Evolutionary conservation across 2,888 invertebrate genomes (phyloP), one percentile per base, ranked within the genome.

Genomic region (Spisula subtruncata): DNA sequence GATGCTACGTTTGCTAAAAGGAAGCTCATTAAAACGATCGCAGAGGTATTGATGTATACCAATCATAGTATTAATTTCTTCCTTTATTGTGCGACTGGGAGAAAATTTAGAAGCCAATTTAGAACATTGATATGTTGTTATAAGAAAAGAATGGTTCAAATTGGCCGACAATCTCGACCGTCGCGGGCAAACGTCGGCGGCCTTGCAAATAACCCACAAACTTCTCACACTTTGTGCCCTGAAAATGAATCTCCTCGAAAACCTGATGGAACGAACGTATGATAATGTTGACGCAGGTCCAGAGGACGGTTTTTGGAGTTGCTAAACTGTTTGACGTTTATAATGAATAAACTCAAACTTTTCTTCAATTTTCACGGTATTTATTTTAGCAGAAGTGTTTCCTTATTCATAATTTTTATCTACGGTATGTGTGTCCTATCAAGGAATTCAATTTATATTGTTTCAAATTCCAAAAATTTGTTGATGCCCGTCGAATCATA

Each of bases 21-120:
- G 89, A 88, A 90, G n/a, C 92, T 96, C 41, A 92, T 95, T 6
- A 89, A 92, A 20, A 95, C 96, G 0, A 84, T 96, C 18, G 93
- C 96, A 1, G 93, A 95, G 83, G 91, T 96, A 46, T 92, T 96
- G 1, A 96, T 96, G 96, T 96, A 96, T 87, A 91, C 95, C 16
- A 96, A 96, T 87, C 96, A 96, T 86, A 95, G 95, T 35, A 94
- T 95, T 81, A 96, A 96, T 93, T 96, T 96, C 91, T 94, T 95
- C 81, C 92, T 95, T 32, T 95, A 95, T 90, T 95, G 95, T 85
- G 94, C 94, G 48, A 94, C 95, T 4, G 95, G 95, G 0, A 91
- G 93, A n/a, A 95, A 94, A 83, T 95, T 95, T 86, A 90, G 95
- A 48, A 90, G 92, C 54, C 94, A 95, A 85, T 90, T 95, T 46